These are phyloP conservation scores for Xiphophorus birchmanni DNA, from an alignment of 2,797 vertebrate species.

Conservation along the genomic window DNA sequence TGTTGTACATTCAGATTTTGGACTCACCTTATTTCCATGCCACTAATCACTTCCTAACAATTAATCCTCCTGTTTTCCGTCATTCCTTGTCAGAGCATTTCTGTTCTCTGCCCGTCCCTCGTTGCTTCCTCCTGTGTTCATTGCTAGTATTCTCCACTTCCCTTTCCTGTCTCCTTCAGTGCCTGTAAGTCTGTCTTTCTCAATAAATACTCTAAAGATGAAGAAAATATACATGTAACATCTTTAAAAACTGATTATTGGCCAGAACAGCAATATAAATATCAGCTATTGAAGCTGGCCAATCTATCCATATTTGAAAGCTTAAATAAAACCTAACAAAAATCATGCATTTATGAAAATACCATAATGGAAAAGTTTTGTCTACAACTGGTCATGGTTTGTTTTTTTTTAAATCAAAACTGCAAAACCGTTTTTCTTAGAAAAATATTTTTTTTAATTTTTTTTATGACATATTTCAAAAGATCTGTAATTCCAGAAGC, in stretches of 20 bases:
- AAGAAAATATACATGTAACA: background rate
- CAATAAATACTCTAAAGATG: background rate
- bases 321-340: background rate
- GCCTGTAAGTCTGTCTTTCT: background rate
- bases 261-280: background rate
- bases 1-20: background rate
- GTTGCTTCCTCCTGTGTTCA: background rate
- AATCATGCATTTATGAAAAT: background rate
- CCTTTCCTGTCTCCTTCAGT: background rate
- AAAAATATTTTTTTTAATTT: conserved; percentile 7
- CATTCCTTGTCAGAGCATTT: background rate
- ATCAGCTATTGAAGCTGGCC: background rate
- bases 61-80: background rate
- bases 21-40: background rate
- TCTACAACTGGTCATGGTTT: background rate
- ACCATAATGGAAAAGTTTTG: no score
- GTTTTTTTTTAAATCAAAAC: background rate
- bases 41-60: background rate
- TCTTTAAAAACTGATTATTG: background rate
- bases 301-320: background rate
- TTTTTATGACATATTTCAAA: conserved; percentile 18
- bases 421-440: background rate
- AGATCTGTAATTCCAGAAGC: conserved; percentile 6
- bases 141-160: background rate
- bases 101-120: background rate